Base-by-base conservation (phyloP, 2,113 vertebrate genomes). In the Psittacula cyanocephala region DNA sequence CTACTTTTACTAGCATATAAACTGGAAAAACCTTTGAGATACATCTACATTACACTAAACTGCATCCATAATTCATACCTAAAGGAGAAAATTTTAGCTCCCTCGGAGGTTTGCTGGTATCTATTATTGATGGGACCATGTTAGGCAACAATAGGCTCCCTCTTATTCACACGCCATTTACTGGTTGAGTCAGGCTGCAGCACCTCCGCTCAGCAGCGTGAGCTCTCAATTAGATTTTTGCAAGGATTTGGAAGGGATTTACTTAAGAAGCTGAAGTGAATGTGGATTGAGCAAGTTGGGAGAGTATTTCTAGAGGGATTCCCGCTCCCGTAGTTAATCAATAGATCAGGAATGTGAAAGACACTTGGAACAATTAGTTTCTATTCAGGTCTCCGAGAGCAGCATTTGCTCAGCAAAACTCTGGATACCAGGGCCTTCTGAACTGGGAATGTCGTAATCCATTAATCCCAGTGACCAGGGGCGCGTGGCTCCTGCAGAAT, bases 31-130 rank as follows among this genome's bases (percentile, higher is more conserved):
- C 97, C 97, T 98, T 90, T 98, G 97, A 97, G 98, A 97, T 96
- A 97, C 98, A 98, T 98, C 97, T 95, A 97, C 97, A 95, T 96
- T 98, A 98, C 98, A 97, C 98, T 98, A 98, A 98, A 98, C 95
- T 95, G 84, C 98, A 99, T 99, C 98, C 98, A 99, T 99, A 99
- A 99, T 99, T 99, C 97, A 99, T 99, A 98, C 93, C 85, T 97
- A 97, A 98, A 95, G 97, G 96, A 98, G 98, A 98, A 98, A 98
- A 97, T 96, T 98, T 98, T 98, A 98, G 98, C 98, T 97, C 98
- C 97, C 98, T 97, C 89, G 28, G 96, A 98, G 98, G 98, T 98
- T 97, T 96, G 97, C 94, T 94, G 83, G 75, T 94, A 98, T 99
- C 98, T 97, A 98, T 99, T 99, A 99, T 99, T 99, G 98, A 99